These are phyloP conservation scores for Caenorhabditis imperialis DNA, from an alignment of 2,888 invertebrate genomes.

Conservation along the genomic window DNA sequence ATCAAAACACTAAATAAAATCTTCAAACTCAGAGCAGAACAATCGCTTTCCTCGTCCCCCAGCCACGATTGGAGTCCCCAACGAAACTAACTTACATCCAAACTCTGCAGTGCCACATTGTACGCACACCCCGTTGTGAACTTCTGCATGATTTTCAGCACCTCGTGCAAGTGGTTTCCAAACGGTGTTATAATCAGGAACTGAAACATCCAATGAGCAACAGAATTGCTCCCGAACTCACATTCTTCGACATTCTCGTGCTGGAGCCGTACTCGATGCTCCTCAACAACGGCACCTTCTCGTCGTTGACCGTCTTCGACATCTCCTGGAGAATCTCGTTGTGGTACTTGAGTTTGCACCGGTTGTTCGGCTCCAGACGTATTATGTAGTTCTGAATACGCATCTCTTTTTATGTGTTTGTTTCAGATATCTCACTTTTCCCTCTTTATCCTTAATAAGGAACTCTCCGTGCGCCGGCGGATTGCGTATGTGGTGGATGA, in stretches of 20 bases:
- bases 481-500: slow-evolving; percentile 26
- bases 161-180: slow-evolving; percentile 24
- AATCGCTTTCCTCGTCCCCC: no score
- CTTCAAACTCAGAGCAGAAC: not conserved
- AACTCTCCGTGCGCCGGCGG: slow-evolving; percentile 35
- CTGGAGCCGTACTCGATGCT: slow-evolving; percentile 19
- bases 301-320: not conserved
- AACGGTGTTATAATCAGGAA: slow-evolving; percentile 16
- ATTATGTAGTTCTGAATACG: slow-evolving; percentile 12
- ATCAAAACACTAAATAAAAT: not conserved
- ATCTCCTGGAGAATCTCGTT: slow-evolving; percentile 22
- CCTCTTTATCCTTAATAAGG: slow-evolving; percentile 12
- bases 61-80: no score
- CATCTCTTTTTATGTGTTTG: not conserved
- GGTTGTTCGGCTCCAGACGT: slow-evolving; percentile 19
- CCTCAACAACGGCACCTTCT: slow-evolving; percentile 4
- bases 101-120: slow-evolving; percentile 29
- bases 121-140: slow-evolving; percentile 20
- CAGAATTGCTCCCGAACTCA: not conserved
- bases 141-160: slow-evolving; percentile 14
- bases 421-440: not conserved
- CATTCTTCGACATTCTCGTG: slow-evolving; percentile 12
- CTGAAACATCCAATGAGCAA: slow-evolving; percentile 6
- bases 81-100: slow-evolving; percentile 33
- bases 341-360: slow-evolving; percentile 11